These are phyloP conservation scores for Dipodomys spectabilis DNA, from an alignment of 2,113 vertebrate species.

Conservation along the genomic window DNA sequence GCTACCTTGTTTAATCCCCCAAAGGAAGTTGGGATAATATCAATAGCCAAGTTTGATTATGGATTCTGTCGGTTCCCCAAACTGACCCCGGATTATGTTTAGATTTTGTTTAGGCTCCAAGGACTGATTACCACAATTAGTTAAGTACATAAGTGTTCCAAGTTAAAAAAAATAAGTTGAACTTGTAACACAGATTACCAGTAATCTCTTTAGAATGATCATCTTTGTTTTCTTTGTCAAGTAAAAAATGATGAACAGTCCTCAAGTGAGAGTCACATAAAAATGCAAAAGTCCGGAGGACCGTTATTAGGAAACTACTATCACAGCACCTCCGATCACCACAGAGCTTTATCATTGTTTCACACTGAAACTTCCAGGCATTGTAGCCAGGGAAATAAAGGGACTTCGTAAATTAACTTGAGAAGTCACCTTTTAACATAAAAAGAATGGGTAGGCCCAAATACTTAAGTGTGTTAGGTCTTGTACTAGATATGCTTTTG, in stretches of 20 bases:
- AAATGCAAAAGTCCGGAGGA: background rate
- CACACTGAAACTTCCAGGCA: background rate
- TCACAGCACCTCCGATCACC: background rate
- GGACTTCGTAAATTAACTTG: background rate
- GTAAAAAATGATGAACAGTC: background rate
- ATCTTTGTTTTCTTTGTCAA: background rate
- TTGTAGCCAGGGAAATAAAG: background rate
- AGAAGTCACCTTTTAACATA: background rate
- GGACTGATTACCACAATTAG: background rate
- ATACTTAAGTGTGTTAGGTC: background rate
- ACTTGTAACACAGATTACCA: no score
- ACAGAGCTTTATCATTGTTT: background rate
- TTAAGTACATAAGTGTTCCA: background rate
- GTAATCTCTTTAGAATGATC: background rate
- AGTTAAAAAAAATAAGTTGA: background rate
- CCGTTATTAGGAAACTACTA: background rate
- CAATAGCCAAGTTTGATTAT: background rate
- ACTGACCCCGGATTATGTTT: background rate
- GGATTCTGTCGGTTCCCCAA: background rate
- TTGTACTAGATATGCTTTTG: background rate
- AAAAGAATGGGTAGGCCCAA: background rate
- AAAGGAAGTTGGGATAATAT: background rate
- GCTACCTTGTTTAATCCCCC: background rate
- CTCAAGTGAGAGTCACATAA: background rate
- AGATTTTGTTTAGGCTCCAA: no score